Conservation (phyloP, 1,140 invertebrate species). For the Drosophila lacertosa region DNA sequence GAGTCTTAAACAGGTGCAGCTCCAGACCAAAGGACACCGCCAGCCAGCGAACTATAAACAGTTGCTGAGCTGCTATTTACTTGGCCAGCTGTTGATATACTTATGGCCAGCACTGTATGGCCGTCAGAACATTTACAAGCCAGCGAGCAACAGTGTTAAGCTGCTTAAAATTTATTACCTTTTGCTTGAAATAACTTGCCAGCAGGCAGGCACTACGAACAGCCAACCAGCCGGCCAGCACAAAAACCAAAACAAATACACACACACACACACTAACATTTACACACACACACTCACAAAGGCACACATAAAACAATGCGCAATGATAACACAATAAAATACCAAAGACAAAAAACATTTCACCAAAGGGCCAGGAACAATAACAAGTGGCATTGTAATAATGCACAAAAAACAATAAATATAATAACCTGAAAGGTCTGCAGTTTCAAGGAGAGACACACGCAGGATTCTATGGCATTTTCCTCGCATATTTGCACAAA, state of each 20-base stretch:
- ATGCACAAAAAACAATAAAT: conserved; percentile 53
- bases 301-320: conserved; percentile 58
- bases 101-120: conserved; percentile 47
- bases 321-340: conserved; percentile 73
- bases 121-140: conserved; percentile 69
- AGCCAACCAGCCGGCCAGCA: conserved; percentile 45
- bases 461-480: conserved; percentile 24
- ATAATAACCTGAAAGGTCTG: conserved; percentile 51
- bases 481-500: conserved; percentile 38
- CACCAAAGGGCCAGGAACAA: conserved; percentile 49
- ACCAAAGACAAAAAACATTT: conserved; percentile 63
- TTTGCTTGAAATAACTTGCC: conserved; percentile 81
- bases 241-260: conserved; percentile 37
- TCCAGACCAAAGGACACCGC: conserved; percentile 29
- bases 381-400: conserved; percentile 55
- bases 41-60: conserved; percentile 28
- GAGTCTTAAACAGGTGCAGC: conserved; percentile 73
- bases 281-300: conserved; percentile 20
- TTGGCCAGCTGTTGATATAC: conserved; percentile 31
- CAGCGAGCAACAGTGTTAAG: conserved; percentile 83
- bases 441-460: conserved; percentile 38
- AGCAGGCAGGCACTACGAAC: conserved; percentile 39
- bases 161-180: conserved; percentile 84
- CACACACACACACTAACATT: conserved; percentile 21
- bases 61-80: conserved; percentile 7